Evolutionary conservation across 1,140 invertebrate genomes (phyloP), one percentile per base, ranked within the genome.

Genomic region (Ceratoteleas bidentatus): DNA sequence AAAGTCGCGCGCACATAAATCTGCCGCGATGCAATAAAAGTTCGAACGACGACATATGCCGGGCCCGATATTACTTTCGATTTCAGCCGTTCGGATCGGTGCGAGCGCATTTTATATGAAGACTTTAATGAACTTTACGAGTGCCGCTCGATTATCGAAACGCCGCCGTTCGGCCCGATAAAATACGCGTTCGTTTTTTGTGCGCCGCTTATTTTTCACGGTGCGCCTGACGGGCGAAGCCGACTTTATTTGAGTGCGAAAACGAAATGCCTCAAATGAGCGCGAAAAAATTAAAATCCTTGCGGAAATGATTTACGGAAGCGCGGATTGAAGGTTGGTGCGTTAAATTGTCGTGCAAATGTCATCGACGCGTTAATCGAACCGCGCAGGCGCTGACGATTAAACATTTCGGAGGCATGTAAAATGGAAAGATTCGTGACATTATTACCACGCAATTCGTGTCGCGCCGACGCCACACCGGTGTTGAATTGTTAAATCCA

Each of bases 1-100:
- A 77, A 77, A 77, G 61, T 24, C 24, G 24, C 6, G 0, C 5
- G 3, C 16, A 6, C 40, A 64, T 77, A 77, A 77, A 77, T 69
- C 65, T 77, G 65, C 62, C 65, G 57, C 50, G 65, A 57, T 57
- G 65, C 52, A 56, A 77, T 69, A 69, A 76, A 68, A 76, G 36
- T 68, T 75, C 56, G 38, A 66, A 45, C 54, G 52, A 6, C 52
- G 40, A 38, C 69, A 72, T 62, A 62, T 62, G 58, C n/a, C 52
- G 24, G 16, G 14, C 38, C 13, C 57, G 7, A 62, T 72, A 72
- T 72, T 72, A 56, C 69, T 62, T 56, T 62, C 69, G 49, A 49
- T 72, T 56, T 62, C 9, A 11, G 34, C 15, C n/a, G 6, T 0
- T 57, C 11, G 36, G 52, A 72, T 45, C 54, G 15, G 24, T 56